Evolutionary conservation across 2,797 vertebrate species (phyloP).

Genomic region (Danio jaintianensis): DNA sequence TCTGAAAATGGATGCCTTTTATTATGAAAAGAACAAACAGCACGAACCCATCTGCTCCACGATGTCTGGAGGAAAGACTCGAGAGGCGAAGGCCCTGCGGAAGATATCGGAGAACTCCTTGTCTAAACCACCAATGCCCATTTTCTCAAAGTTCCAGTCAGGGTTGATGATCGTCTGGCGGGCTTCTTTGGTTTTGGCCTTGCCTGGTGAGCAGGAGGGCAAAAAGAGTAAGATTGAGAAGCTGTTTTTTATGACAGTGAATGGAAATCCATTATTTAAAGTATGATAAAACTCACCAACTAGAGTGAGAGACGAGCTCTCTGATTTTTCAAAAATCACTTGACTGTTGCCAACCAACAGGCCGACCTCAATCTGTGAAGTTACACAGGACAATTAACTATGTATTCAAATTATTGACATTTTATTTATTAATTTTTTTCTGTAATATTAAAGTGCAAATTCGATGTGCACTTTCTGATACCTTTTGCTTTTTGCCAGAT

Average conservation of each 20-base stretch:
- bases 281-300: constrained; percentile 83
- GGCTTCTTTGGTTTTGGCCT: constrained; percentile 89
- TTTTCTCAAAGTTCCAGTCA: constrained; percentile 92
- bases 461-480: constrained; percentile 57
- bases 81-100: constrained; percentile 86
- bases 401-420: not conserved
- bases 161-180: constrained; percentile 90
- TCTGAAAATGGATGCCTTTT: not conserved
- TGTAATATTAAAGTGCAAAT: not conserved
- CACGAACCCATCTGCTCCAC: constrained; percentile 91
- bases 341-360: constrained; percentile 96
- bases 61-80: constrained; percentile 89
- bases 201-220: constrained; percentile 73
- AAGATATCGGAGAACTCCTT: constrained; percentile 90
- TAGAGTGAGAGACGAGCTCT: constrained; percentile 92
- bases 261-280: not conserved
- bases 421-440: not conserved
- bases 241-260: not conserved
- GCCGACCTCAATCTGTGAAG: constrained; percentile 89
- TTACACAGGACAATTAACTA: not conserved
- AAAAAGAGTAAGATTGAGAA: not conserved
- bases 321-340: constrained; percentile 96
- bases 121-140: constrained; percentile 84
- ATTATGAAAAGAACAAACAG: not conserved
- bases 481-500: constrained; percentile 91